Evolutionary conservation across 2,888 invertebrate genomes (phyloP).

Genomic region (Drosophila neonasuta): DNA sequence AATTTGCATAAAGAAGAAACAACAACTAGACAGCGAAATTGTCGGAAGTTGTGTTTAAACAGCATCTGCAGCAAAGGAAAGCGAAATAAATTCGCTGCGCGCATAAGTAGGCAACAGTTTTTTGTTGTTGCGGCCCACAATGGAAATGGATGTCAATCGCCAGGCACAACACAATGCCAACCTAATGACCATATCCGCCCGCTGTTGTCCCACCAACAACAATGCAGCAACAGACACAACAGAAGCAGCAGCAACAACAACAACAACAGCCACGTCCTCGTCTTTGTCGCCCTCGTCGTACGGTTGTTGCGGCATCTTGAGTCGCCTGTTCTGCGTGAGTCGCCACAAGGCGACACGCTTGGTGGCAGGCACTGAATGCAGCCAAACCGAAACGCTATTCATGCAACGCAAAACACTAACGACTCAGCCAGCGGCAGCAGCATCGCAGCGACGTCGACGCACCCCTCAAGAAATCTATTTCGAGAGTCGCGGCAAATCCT

Average conservation of each 20-base stretch:
- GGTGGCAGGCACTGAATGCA: slow-evolving; percentile 68
- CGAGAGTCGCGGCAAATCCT: slow-evolving; percentile 91
- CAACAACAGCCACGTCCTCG: slow-evolving; percentile 46
- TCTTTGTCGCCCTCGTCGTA: slow-evolving; percentile 48
- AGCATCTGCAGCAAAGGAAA: slow-evolving; percentile 17
- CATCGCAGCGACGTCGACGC: slow-evolving; percentile 72
- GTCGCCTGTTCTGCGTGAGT: slow-evolving; percentile 72
- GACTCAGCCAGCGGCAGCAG: slow-evolving; percentile 36
- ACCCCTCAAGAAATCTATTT: slow-evolving; percentile 86
- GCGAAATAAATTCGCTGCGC: slow-evolving; percentile 46
- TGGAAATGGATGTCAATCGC: slow-evolving; percentile 82
- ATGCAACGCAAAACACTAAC: slow-evolving; percentile 56
- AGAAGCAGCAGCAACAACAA: slow-evolving; percentile 40
- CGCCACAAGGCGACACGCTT: slow-evolving; percentile 74
- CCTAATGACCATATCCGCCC: slow-evolving; percentile 80
- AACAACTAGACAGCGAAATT: slow-evolving; percentile 25
- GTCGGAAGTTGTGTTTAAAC: slow-evolving; percentile 48
- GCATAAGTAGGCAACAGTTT: slow-evolving; percentile 66
- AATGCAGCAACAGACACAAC: slow-evolving; percentile 43
- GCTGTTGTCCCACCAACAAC: slow-evolving; percentile 73
- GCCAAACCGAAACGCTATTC: slow-evolving; percentile 46
- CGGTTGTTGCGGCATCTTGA: slow-evolving; percentile 77
- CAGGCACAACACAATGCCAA: slow-evolving; percentile 76
- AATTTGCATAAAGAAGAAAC: slow-evolving; percentile 50
- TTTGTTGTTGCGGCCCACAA: slow-evolving; percentile 46